A percentile compares a stretch with the other conserved stretches of the same genome.
phyloP scores from a whole-genome alignment of 2,113 vertebrate species.

The Bothrops jararaca region DNA sequence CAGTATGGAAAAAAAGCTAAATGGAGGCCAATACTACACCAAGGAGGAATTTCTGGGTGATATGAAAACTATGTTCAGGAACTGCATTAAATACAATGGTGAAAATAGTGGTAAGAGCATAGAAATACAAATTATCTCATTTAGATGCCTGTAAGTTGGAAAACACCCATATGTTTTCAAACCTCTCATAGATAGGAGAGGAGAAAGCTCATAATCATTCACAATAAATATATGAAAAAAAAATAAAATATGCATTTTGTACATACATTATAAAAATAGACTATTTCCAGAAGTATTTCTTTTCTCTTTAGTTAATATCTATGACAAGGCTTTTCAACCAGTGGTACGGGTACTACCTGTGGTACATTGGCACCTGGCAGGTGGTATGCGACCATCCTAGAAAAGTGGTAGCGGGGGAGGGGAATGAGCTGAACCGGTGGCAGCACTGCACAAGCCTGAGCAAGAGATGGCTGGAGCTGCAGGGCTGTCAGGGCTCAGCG shows the following conservation, averaged over 20 bases:
- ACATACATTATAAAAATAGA: neutral
- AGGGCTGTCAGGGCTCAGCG: no score
- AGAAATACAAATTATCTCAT: neutral
- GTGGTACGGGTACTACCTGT: no score
- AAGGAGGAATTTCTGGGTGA: constrained; percentile 95
- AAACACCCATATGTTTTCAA: neutral
- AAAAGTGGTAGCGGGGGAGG: no score
- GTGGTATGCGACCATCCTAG: no score
- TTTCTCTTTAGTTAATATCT: neutral
- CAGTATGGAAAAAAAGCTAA: constrained; percentile 93
- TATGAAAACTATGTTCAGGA: constrained; percentile 97
- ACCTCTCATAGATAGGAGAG: neutral
- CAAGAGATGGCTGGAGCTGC: no score
- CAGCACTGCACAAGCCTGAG: no score
- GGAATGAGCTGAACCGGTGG: no score
- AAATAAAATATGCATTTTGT: neutral
- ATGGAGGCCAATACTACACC: constrained; percentile 85
- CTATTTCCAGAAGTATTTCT: neutral
- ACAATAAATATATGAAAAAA: neutral
- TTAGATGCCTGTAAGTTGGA: neutral
- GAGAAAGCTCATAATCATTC: neutral
- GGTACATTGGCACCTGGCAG: no score
- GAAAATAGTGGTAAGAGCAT: constrained; percentile 88
- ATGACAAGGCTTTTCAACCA: no score
- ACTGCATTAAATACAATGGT: constrained; percentile 95